Percentiles rank a stretch among this genome's conserved stretches.
These are phyloP conservation scores for Planiliza haematocheilus DNA, from an alignment of 2,113 vertebrate species.

Conservation along the genomic window DNA sequence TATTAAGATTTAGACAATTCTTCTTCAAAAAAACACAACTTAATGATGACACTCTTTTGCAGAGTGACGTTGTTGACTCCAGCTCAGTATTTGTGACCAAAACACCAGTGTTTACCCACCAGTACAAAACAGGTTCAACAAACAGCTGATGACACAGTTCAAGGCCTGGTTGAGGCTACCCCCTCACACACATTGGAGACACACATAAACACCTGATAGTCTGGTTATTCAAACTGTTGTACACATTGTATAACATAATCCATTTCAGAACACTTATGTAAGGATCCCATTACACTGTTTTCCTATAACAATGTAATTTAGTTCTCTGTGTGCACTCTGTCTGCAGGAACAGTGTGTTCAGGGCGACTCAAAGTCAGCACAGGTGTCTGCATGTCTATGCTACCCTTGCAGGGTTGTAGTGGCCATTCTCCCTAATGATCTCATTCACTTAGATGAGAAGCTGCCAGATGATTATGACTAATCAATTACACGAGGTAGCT, in stretches of 20 bases:
- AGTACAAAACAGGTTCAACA: conserved; percentile 50
- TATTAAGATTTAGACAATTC: too few relatives aligned
- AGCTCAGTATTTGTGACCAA: conserved; percentile 28
- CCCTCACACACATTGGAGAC: not conserved
- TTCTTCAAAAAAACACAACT: not conserved
- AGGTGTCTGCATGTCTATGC: conserved; percentile 25
- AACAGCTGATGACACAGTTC: conserved; percentile 39
- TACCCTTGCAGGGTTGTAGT: not conserved
- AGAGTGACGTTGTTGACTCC: not conserved
- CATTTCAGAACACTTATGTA: not conserved
- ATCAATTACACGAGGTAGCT: not conserved
- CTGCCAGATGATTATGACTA: not conserved
- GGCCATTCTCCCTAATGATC: not conserved
- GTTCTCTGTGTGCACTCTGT: conserved; percentile 15
- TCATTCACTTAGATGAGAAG: not conserved
- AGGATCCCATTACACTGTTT: not conserved
- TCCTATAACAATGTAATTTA: not conserved
- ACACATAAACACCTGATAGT: not conserved
- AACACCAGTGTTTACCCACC: conserved; percentile 53
- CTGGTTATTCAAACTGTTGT: not conserved
- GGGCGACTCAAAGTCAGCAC: conserved; percentile 61
- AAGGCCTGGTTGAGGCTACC: conserved; percentile 14
- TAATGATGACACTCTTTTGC: not conserved
- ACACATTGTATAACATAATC: not conserved
- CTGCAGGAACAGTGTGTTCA: conserved; percentile 63